Evolutionary conservation across 2,797 vertebrate species (phyloP), one percentile per base, ranked within the genome.

Genomic region (Sphenodon punctatus): DNA sequence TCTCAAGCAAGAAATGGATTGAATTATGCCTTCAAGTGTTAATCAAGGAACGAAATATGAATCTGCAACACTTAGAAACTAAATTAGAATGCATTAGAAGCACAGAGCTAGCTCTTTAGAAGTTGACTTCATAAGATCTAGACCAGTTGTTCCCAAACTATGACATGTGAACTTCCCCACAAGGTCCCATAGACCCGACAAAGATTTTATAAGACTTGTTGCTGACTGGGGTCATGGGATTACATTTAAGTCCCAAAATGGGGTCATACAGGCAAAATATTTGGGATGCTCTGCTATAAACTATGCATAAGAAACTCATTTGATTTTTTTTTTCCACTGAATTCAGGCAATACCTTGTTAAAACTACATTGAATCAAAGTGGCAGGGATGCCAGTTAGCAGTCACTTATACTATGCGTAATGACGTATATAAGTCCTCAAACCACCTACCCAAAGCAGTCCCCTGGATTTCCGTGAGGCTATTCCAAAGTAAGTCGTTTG

Each of bases 301-400:
- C n/a, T n/a, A n/a, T n/a, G n/a, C n/a, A n/a, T 14, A 64, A 36
- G 59, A 22, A 39, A 10, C 4, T 23, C 14, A n/a, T 36, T 43
- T 20, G 22, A 39, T 43, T 45, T 56, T 17, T 7, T 15, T 36
- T 63, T 71, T 45, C 85, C 34, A 4, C 32, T 75, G 59, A 45
- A 88, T 66, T 85, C 80, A 74, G 75, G 34, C 84, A 69, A 86
- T 78, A 34, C 32, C 89, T 88, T 42, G 72, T 88, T 88, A 88
- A 81, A 68, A 73, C 22, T 27, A 56, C 59, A 10, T 84, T 84
- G 82, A 92, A 92, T 75, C 79, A 86, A 84, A 82, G 65, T 66
- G 78, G 73, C 61, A 88, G 65, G 46, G 68, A 65, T 67, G 79
- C 27, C 38, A 36, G 46, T 87, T 85, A 78, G 6, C 58, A 80